phyloP scores from a whole-genome alignment of 2,888 invertebrate species.

The Platypus cylindrus region DNA sequence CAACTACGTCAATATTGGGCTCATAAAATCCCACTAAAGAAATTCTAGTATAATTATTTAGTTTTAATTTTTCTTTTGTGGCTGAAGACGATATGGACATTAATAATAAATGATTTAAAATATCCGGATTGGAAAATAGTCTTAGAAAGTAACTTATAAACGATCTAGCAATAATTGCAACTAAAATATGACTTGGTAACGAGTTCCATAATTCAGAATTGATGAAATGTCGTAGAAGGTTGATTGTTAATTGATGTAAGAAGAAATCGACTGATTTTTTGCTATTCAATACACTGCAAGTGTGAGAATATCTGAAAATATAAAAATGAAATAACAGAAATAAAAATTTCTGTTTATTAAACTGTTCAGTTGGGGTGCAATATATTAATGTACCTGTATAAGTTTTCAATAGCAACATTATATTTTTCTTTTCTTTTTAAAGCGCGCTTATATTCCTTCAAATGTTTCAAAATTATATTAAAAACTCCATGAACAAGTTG shows the following conservation, averaged over 20 bases:
- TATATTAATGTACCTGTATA: constrained; percentile 33
- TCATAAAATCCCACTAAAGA: constrained; percentile 17
- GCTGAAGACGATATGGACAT: constrained; percentile 18
- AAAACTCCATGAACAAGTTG: constrained; percentile 35
- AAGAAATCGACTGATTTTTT: constrained; percentile 43
- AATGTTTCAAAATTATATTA: constrained; percentile 44
- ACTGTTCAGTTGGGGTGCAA: no score
- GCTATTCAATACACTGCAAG: constrained; percentile 34
- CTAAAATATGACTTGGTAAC: constrained; percentile 48
- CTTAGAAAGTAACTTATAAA: constrained; percentile 39
- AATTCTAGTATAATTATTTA: constrained; percentile 22
- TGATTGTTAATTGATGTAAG: constrained; percentile 43
- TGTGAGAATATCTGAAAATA: constrained; percentile 29
- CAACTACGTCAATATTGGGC: no score
- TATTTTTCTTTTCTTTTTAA: constrained; percentile 44
- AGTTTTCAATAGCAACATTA: constrained; percentile 35
- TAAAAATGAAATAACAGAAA: constrained; percentile 2
- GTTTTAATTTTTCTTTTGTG: constrained; percentile 19
- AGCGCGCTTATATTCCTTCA: constrained; percentile 51
- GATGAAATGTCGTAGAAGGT: constrained; percentile 46
- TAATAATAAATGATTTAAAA: constrained; percentile 34
- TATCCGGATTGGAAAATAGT: constrained; percentile 39
- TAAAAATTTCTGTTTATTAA: no score
- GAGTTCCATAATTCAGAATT: constrained; percentile 58
- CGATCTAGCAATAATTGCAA: constrained; percentile 48